Conservation (phyloP, 1,140 invertebrate species). For the Dolichoris vasculosae region DNA sequence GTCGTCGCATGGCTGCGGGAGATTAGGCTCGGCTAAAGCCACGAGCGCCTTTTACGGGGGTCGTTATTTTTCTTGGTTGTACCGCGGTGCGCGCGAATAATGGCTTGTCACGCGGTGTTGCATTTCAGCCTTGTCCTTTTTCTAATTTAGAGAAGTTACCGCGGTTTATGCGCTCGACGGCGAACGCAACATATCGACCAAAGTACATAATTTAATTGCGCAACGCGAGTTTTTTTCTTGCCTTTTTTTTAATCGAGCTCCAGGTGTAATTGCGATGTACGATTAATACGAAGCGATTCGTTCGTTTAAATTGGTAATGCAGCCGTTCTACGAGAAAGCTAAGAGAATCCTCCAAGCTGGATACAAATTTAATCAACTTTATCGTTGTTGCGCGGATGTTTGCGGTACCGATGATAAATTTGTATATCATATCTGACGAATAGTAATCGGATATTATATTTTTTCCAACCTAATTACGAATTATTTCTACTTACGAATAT, state of each 20-base stretch:
- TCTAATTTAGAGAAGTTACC: background rate
- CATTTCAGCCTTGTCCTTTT: conserved; percentile 15
- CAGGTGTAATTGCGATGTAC: background rate
- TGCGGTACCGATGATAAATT: too few species aligned
- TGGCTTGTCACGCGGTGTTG: conserved; percentile 14
- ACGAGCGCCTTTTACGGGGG: conserved; percentile 22
- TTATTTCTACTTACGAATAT: too few species aligned
- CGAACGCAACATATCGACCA: background rate
- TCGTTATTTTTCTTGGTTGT: background rate
- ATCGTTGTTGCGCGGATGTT: too few species aligned
- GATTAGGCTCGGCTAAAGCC: conserved; percentile 25
- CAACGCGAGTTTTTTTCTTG: background rate
- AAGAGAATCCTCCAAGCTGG: too few species aligned
- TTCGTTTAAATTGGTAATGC: background rate
- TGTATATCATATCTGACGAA: too few species aligned
- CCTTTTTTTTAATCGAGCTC: too few species aligned
- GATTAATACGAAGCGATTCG: background rate
- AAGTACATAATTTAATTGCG: background rate
- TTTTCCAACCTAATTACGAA: too few species aligned
- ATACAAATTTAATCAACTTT: too few species aligned
- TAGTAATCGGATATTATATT: too few species aligned
- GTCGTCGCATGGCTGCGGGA: background rate
- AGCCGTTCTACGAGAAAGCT: too few species aligned
- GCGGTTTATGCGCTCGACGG: background rate
- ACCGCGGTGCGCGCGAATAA: conserved; percentile 14